Percentiles rank a stretch among this genome's conserved stretches.
These are phyloP conservation scores for Serripes groenlandicus DNA, from an alignment of 2,888 invertebrate genomes.

Conservation along the genomic window DNA sequence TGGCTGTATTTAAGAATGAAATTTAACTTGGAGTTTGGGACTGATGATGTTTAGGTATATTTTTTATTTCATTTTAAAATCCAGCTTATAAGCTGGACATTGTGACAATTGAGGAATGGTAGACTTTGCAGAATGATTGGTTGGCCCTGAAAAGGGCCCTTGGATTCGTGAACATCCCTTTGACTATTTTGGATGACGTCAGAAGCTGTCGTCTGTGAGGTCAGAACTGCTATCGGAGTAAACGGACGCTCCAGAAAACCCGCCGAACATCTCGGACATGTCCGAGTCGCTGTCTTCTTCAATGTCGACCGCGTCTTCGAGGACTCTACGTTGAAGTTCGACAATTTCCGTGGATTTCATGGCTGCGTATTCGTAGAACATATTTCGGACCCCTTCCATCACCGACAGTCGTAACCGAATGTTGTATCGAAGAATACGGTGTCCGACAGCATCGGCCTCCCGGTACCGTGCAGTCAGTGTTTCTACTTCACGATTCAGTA, in stretches of 20 bases:
- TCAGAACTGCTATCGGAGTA: background rate
- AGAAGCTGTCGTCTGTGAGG: background rate
- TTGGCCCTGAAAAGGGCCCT: constrained; percentile 61
- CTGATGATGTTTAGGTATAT: no score
- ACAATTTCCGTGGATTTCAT: constrained; percentile 57
- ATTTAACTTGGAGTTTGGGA: no score
- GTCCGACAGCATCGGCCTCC: constrained; percentile 22
- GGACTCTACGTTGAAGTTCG: constrained; percentile 34
- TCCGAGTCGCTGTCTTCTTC: constrained; percentile 28
- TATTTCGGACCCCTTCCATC: constrained; percentile 53
- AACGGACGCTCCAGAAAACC: no score
- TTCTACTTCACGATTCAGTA: constrained; percentile 43
- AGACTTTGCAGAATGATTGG: no score
- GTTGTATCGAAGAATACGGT: constrained; percentile 47
- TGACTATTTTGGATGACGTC: background rate
- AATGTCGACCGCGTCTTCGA: constrained; percentile 6
- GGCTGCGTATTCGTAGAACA: constrained; percentile 60
- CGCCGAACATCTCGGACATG: background rate
- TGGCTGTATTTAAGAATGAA: no score
- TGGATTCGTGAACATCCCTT: constrained; percentile 6
- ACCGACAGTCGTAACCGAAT: constrained; percentile 53
- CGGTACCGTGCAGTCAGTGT: constrained; percentile 23
- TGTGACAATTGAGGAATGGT: no score
- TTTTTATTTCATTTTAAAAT: no score
- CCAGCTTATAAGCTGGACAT: no score